Percentiles rank a stretch among this genome's conserved stretches.
Conservation (phyloP, 2,888 invertebrate species). For the Harpalus rubripes region DNA sequence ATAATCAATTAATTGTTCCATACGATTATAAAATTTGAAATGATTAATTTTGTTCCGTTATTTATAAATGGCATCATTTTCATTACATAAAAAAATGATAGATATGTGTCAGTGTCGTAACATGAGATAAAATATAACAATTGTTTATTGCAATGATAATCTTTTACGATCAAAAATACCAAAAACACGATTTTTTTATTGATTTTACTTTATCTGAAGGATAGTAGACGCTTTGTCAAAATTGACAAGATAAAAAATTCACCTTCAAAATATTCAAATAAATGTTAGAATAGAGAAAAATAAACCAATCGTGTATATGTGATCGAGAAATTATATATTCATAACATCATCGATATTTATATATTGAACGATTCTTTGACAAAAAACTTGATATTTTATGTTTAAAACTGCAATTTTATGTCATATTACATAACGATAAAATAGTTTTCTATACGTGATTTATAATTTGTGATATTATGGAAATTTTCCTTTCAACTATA, state of each 20-base stretch:
- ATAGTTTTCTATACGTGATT: not conserved
- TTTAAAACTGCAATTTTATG: constrained; percentile 8
- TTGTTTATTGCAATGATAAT: not conserved
- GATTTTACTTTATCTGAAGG: not conserved
- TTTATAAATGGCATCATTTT: constrained; percentile 6
- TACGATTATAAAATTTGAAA: constrained; percentile 9
- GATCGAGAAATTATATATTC: constrained; percentile 37
- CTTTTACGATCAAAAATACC: not conserved
- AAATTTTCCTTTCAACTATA: not conserved
- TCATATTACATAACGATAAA: not conserved
- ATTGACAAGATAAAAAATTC: constrained; percentile 30
- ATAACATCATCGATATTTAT: constrained; percentile 36
- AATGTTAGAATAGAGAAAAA: constrained; percentile 3
- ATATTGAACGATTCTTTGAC: constrained; percentile 13
- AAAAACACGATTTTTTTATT: not conserved
- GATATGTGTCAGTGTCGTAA: not conserved
- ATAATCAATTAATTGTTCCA: constrained; percentile 21
- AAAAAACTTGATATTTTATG: not conserved
- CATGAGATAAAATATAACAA: constrained; percentile 27
- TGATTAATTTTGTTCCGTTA: constrained; percentile 14
- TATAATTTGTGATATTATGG: not conserved
- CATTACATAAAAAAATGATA: not conserved
- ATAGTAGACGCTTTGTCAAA: constrained; percentile 6
- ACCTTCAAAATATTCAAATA: constrained; percentile 51
- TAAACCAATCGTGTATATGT: constrained; percentile 15